Base-by-base conservation (phyloP, 2,888 invertebrate species). In the Diplazon laetatorius region DNA sequence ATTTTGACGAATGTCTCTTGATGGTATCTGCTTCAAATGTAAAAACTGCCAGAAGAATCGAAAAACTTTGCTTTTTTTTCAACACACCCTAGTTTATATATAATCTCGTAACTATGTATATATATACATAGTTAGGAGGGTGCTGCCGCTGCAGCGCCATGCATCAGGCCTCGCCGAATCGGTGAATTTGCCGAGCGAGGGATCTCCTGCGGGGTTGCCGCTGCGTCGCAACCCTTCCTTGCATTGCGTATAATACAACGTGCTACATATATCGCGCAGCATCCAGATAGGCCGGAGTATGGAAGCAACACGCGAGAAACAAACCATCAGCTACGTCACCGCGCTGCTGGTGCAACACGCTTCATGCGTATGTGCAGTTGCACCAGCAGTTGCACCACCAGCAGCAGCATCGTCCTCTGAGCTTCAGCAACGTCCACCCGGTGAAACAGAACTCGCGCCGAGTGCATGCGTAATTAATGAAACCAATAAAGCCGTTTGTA, bases 381-480 rank as follows among this genome's bases (percentile, higher is more conserved):
- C 46, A n/a, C 16, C 30, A 30, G 30, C 30, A 66, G 66, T 22
- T 22, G 50, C n/a, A 46, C 25, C n/a, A 48, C n/a, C 16, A 16
- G 14, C 18, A 14, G 22, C 25, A 52, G n/a, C 25, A 5, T 6
- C n/a, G 30, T 1, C 1, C 12, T 14, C 35, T 22, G 63, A n/a
- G 37, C 46, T 69, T 50, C 48, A 22, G 66, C 44, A 22, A 42
- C 63, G 55, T 8, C 22, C 60, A 57, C 39, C 22, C 39, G 20
- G 55, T 62, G 39, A 16, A 10, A 59, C 59, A 37, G 57, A 63
- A 48, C 69, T 78, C 50, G 74, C 57, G 39, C 66, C 76, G 76
- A 80, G 76, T 85, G 88, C 85, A 87, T 87, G 87, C 87, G 87
- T 88, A 89, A 89, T 89, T 88, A 89, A 89, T 88, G 89, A 88